These are phyloP conservation scores for Furcifer pardalis DNA, from an alignment of 2,797 vertebrate genomes.

Conservation along the genomic window DNA sequence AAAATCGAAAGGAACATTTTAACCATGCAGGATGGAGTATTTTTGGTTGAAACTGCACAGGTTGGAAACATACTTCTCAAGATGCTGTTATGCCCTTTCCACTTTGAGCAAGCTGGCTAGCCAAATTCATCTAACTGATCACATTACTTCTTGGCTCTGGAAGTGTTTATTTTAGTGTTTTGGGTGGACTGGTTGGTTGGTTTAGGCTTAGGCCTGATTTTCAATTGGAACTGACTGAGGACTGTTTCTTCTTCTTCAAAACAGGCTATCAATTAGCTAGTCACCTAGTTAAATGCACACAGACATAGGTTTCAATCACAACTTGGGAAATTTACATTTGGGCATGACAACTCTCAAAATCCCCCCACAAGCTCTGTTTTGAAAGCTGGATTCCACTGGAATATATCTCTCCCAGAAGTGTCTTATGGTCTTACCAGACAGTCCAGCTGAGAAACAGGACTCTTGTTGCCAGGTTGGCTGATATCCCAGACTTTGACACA, in stretches of 20 bases:
- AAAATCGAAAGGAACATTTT: conserved; percentile 35
- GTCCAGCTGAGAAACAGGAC: conserved; percentile 85
- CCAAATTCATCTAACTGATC: not conserved
- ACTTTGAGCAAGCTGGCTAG: not conserved
- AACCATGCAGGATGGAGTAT: no score
- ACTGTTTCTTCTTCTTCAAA: not conserved
- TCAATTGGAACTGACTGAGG: not conserved
- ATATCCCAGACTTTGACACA: conserved; percentile 88
- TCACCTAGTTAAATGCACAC: not conserved
- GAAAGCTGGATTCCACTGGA: conserved; percentile 52
- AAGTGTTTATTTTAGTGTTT: not conserved
- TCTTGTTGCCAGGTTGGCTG: conserved; percentile 85
- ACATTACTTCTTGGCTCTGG: not conserved
- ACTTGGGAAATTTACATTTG: no score
- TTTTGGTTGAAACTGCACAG: not conserved
- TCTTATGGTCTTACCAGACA: conserved; percentile 81
- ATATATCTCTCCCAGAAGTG: conserved; percentile 34
- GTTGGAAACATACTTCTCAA: not conserved
- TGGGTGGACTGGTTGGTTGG: not conserved
- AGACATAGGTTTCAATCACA: conserved; percentile 48
- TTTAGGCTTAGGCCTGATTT: not conserved
- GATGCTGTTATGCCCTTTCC: not conserved
- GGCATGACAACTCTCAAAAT: no score
- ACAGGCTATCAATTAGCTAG: not conserved
- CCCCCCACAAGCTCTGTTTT: no score